Percentiles rank a stretch among this genome's conserved stretches.
phyloP scores from a whole-genome alignment of 2,113 vertebrate genomes.

The Sus scrofa region T2T-Sscrofa CM000821.6:2609001-2609500 shows the following conservation, averaged over 20 bases:
- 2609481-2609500: neutral
- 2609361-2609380: neutral
- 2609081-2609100: no score
- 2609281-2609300: neutral
- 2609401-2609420: neutral
- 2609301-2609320: neutral
- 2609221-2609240: neutral
- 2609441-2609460: neutral
- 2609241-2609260: fast-evolving
- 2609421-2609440: neutral
- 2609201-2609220: neutral
- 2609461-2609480: neutral
- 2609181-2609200: neutral
- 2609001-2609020: no score
- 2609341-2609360: neutral
- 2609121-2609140: neutral
- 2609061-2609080: no score
- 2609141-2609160: neutral
- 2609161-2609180: neutral
- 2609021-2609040: no score
- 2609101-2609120: neutral
- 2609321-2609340: neutral
- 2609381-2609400: neutral
- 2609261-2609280: neutral
- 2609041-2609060: no score